Base-by-base conservation (phyloP, 2,113 vertebrate genomes). In the Mesocricetus auratus region DNA sequence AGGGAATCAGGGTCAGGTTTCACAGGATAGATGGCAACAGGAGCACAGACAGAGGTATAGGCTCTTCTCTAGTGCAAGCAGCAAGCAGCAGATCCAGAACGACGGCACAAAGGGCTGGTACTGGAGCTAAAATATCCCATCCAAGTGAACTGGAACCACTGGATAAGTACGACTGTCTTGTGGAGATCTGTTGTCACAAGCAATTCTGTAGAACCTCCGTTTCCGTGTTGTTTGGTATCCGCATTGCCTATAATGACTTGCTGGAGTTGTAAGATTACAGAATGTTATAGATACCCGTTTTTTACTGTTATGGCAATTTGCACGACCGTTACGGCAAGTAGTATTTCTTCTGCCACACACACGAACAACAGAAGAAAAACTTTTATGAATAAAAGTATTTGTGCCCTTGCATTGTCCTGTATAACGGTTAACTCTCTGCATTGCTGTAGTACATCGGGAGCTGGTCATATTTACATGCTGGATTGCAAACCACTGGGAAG, bases 241-340 rank as follows among this genome's bases (percentile, higher is more conserved):
- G n/a, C n/a, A n/a, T n/a, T n/a, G n/a, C n/a, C n/a, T n/a, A n/a
- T n/a, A n/a, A n/a, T n/a, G n/a, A n/a, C n/a, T n/a, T n/a, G n/a
- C n/a, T n/a, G 0, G 16, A 13, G 3, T 56, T 56, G 7, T 73
- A 62, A 91, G 42, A 19, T 73, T 3, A 53, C 89, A 87, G 29
- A 36, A 0, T 29, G 33, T 62, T 79, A 95, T 13, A 36, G 5
- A 1, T 50, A 87, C 89, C 6, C 0, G 22, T 16, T 4, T 3
- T 9, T n/a, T 0, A 45, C 89, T 95, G 0, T 42, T 6, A 64
- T 91, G 89, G 53, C 94, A 95, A 42, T 79, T 87, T 31, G 53
- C 39, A 9, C 0, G 36, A 16, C 3, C 5, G 0, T 1, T 16
- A 2, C 26, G 47, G 16, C 73, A 91, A 1, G 3, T 7, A 0